Base-by-base conservation (phyloP, 2,888 invertebrate genomes). In the Blastobasis adustella region DNA sequence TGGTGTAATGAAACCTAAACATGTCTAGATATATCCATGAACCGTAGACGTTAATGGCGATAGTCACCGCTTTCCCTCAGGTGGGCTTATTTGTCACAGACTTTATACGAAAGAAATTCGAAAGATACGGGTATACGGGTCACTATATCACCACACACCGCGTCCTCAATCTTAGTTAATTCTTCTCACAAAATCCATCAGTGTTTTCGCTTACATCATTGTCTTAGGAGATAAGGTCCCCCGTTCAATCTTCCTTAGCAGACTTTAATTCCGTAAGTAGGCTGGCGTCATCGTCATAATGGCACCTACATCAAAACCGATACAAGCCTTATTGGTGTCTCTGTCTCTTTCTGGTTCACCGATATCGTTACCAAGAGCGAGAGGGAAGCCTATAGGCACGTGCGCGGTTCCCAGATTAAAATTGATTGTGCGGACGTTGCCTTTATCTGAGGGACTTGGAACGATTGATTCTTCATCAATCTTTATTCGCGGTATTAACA, bases 381-480 rank as follows among this genome's bases (percentile, higher is more conserved):
- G 57, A 57, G 66, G 56, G 79, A 79, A 10, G 58, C 50, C 10
- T 9, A 53, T 46, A 49, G 58, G 56, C 76, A 77, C 79, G 77
- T 77, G 79, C 69, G 61, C 65, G 62, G 73, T 73, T 77, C 73
- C 67, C 77, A 85, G 86, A 88, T 88, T 87, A 86, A 86, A 86
- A 88, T 88, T 87, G 87, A 88, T 88, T 81, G 85, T 73, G 65
- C 67, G 79, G 81, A 77, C 82, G 75, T 76, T 71, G 69, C 73
- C 72, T 80, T 80, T 85, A 79, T 82, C 80, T 79, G 73, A 61
- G 78, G 75, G 79, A 79, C 80, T 74, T 67, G 78, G 61, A 66
- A 64, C 81, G 85, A 88, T 87, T 87, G 87, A 87, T 87, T 86
- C 79, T 76, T 75, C 85, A 84, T 88, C 83, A 86, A 87, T 88